Evolutionary conservation across 2,797 vertebrate species (phyloP).

Genomic region (Falco berigora): DNA sequence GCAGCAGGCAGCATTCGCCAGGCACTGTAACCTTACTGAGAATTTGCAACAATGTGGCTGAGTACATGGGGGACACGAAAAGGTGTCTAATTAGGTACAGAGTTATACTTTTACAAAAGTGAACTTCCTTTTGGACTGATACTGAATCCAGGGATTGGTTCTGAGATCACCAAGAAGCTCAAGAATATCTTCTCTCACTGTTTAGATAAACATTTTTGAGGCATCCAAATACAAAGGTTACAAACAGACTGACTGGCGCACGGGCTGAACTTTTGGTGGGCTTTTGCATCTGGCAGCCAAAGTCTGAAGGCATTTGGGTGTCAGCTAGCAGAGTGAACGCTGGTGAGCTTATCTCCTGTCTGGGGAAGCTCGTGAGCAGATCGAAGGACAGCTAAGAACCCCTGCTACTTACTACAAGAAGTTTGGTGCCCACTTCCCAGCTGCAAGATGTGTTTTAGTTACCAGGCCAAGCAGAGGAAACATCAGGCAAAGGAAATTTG

Average conservation of each 20-base stretch:
- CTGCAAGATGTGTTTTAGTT: neutral
- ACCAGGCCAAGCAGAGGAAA: neutral
- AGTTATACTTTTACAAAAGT: neutral
- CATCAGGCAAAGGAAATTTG: accelerated
- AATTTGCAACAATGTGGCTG: neutral
- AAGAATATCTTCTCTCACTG: neutral
- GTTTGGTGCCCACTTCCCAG: neutral
- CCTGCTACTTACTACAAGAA: accelerated
- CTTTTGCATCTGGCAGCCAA: neutral
- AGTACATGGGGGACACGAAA: neutral
- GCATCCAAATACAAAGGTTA: neutral
- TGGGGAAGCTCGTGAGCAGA: neutral
- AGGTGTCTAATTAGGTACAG: neutral
- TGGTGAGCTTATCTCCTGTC: neutral
- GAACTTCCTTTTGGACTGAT: neutral
- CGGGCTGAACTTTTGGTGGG: neutral
- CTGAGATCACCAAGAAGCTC: neutral
- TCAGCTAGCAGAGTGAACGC: neutral
- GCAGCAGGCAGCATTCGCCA: neutral
- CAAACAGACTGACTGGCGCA: neutral
- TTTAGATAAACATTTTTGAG: neutral
- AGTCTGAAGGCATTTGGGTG: neutral
- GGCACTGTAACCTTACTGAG: accelerated
- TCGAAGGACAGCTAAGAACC: neutral
- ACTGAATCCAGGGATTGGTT: neutral